phyloP scores from a whole-genome alignment of 2,113 vertebrate species.

The Eptesicus fuscus region DNA sequence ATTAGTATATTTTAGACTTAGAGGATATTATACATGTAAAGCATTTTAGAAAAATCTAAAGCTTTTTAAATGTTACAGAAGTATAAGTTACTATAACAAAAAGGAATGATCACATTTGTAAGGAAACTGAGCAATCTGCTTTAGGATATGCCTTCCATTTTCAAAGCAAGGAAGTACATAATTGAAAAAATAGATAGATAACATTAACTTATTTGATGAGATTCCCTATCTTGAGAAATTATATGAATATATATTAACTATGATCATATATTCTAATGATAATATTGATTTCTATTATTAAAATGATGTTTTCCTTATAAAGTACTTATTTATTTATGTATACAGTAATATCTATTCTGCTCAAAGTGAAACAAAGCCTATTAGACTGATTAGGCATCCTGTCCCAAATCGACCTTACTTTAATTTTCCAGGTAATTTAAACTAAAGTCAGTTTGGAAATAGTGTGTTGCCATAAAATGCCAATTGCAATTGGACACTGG shows the following conservation, averaged over 20 bases:
- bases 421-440: constrained; percentile 42
- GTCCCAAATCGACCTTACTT: background rate
- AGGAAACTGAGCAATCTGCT: background rate
- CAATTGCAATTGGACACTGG: background rate
- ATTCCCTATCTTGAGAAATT: constrained; percentile 17
- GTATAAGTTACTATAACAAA: background rate
- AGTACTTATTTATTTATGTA: background rate
- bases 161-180: background rate
- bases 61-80: background rate
- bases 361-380: background rate
- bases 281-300: background rate
- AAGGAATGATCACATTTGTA: background rate
- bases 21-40: background rate
- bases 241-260: background rate
- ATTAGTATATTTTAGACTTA: background rate
- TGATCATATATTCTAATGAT: background rate
- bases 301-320: background rate
- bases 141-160: background rate
- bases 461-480: background rate
- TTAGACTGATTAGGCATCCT: background rate
- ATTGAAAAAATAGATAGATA: background rate
- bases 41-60: background rate
- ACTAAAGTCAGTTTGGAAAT: constrained; percentile 22
- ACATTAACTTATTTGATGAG: background rate
- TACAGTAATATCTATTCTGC: background rate